Base-by-base conservation (phyloP, 2,797 vertebrate genomes). In the Paguma larvata region DNA sequence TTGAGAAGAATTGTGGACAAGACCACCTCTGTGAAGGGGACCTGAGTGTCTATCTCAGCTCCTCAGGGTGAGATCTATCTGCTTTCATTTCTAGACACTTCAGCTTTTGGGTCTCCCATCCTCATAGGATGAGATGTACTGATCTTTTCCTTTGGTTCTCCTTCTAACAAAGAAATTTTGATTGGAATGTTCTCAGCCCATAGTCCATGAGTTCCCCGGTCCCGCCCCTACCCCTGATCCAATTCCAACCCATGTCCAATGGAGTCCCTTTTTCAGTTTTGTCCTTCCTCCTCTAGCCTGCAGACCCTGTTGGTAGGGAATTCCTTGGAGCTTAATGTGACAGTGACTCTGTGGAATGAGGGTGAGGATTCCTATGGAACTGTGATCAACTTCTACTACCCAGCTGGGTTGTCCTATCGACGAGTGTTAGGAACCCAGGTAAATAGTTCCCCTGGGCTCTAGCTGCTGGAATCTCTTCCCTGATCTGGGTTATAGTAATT, bases 361-460 rank as follows among this genome's bases (percentile, higher is more conserved):
- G 99, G 97, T 0, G 99, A 99, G 96, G 98, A 99, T 95, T 99
- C 99, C 11, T 99, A 99, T 84, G 98, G 99, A 93, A 98, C 98
- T 2, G 84, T 8, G 2, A 97, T 99, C 59, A 95, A 72, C 41
- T 98, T 99, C 84, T 98, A 97, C 1, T 99, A 99, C 67, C 99
- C 99, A 1, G 93, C 92, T 0, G 98, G 98, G 30, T 97, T 99
- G 67, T 99, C 99, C 21, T 99, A 98, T 83, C 98, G 99, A 72
- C 98, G 98, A 93, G 97, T 98, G 23, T 98, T 98, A 0, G 10
- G n/a, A 73, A 91, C 97, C 48, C 98, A 99, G 98, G 99, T 99
- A 97, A 98, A 75, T 10, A 70, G 25, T 19, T n/a, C 1, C 16
- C 8, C 19, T 21, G 72, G 70, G 56, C 12, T 88, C 73, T 19